Evolutionary conservation across 2,888 invertebrate species (phyloP).

Genomic region (Seladonia tumulorum): DNA sequence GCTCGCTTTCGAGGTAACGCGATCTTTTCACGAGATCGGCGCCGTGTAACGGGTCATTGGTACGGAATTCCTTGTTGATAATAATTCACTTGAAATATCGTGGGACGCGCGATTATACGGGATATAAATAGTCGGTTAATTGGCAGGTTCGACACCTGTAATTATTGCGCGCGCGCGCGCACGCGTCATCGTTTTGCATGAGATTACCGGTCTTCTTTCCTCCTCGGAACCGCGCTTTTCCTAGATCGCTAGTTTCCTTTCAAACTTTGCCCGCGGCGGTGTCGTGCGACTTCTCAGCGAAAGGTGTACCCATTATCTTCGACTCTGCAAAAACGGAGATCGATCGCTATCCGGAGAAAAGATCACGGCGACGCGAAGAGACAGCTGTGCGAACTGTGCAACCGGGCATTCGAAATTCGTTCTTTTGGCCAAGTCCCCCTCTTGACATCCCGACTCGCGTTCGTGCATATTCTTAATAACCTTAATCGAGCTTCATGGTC

Average conservation of each 20-base stretch:
- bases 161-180: conserved; percentile 57
- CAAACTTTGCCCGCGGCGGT: not conserved
- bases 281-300: not conserved
- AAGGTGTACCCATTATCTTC: not conserved
- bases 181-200: conserved; percentile 52
- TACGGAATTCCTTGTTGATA: conserved; percentile 74
- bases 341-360: not conserved
- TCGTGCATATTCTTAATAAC: conserved; percentile 74
- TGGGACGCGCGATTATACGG: conserved; percentile 71
- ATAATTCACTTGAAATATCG: conserved; percentile 74
- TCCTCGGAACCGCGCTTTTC: not conserved
- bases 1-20: conserved; percentile 1
- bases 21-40: conserved; percentile 16
- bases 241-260: not conserved
- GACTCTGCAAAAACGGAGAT: not conserved
- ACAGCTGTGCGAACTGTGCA: not conserved
- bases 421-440: conserved; percentile 52
- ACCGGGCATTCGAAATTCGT: conserved; percentile 57
- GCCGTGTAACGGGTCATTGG: conserved; percentile 62
- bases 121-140: conserved; percentile 75
- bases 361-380: not conserved
- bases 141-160: conserved; percentile 64
- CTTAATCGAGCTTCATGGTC: conserved; percentile 71
- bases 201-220: conserved; percentile 44
- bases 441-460: conserved; percentile 65